Percentiles rank a stretch among this genome's conserved stretches.
phyloP scores from a whole-genome alignment of 2,113 vertebrate species.

The Actinemys pallida region DNA sequence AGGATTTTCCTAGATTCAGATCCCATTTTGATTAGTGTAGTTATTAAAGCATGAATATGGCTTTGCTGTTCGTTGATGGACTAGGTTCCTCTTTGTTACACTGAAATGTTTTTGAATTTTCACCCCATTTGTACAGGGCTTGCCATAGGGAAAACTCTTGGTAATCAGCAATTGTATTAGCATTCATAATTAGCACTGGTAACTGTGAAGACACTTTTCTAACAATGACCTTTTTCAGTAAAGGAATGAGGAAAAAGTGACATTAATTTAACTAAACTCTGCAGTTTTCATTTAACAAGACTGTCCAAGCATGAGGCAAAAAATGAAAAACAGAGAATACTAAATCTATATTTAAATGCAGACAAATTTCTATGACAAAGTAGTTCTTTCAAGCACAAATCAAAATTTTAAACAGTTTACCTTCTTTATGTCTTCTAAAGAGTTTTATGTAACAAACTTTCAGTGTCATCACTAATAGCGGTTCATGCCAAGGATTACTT shows the following conservation, averaged over 20 bases:
- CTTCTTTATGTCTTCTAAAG: slow-evolving; percentile 75
- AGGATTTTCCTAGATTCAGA: slow-evolving; percentile 21
- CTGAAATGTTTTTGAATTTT: neutral
- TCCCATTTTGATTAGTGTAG: slow-evolving; percentile 13
- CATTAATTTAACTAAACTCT: slow-evolving; percentile 50
- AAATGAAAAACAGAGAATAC: slow-evolving; percentile 34
- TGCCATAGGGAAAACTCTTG: neutral
- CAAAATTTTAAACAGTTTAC: slow-evolving; percentile 77
- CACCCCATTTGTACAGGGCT: slow-evolving; percentile 11
- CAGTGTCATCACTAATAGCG: slow-evolving; percentile 81
- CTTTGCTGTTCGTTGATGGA: slow-evolving; percentile 5
- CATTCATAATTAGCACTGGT: slow-evolving; percentile 46
- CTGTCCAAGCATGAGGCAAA: slow-evolving; percentile 68
- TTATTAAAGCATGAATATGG: slow-evolving; percentile 28
- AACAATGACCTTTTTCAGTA: slow-evolving; percentile 41
- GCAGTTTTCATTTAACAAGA: slow-evolving; percentile 14
- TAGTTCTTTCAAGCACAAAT: slow-evolving; percentile 61
- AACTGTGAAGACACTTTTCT: slow-evolving; percentile 26
- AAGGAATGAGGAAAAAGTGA: slow-evolving; percentile 40
- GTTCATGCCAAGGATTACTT: slow-evolving; percentile 78
- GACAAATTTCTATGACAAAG: slow-evolving; percentile 58
- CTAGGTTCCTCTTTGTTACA: slow-evolving; percentile 35
- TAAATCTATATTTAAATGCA: slow-evolving; percentile 68
- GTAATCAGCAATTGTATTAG: neutral
- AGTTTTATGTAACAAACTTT: slow-evolving; percentile 83